phyloP scores from a whole-genome alignment of 2,888 invertebrate genomes.

The Dicyrtoma fusca region DNA sequence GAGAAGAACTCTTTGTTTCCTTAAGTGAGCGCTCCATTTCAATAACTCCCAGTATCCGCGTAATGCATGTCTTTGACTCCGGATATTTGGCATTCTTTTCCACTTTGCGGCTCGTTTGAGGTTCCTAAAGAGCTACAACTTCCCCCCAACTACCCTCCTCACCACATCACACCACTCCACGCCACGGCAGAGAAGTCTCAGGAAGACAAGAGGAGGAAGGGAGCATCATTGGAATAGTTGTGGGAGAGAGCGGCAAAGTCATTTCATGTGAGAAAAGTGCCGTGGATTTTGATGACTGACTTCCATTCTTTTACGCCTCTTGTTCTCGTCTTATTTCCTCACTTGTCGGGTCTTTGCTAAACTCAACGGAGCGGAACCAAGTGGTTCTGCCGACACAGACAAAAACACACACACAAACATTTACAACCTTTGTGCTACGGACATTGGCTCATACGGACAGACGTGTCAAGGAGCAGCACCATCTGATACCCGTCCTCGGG shows the following conservation, averaged over 20 bases:
- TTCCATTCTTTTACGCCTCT: too few species aligned
- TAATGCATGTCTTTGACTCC: slow-evolving; percentile 5
- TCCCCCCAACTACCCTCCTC: too few species aligned
- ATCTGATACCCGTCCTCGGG: too few species aligned
- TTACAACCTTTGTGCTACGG: slow-evolving; percentile 2
- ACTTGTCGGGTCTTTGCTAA: too few species aligned
- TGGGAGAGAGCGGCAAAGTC: too few species aligned
- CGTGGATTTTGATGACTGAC: too few species aligned
- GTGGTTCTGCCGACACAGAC: background rate
- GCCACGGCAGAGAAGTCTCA: background rate
- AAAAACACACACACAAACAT: background rate
- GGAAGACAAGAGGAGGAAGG: background rate
- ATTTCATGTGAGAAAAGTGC: too few species aligned
- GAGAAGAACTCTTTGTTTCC: slow-evolving; percentile 38
- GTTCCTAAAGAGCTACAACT: background rate
- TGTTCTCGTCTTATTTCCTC: too few species aligned
- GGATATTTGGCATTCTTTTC: slow-evolving; percentile 34
- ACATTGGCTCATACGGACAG: too few species aligned
- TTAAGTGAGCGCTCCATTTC: slow-evolving; percentile 36
- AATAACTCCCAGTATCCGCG: background rate
- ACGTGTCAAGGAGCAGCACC: too few species aligned
- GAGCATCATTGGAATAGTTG: too few species aligned
- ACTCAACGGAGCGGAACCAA: too few species aligned
- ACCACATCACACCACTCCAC: background rate
- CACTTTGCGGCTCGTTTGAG: slow-evolving; percentile 31